phyloP scores from a whole-genome alignment of 2,888 invertebrate species.

The Globia sparganii region DNA sequence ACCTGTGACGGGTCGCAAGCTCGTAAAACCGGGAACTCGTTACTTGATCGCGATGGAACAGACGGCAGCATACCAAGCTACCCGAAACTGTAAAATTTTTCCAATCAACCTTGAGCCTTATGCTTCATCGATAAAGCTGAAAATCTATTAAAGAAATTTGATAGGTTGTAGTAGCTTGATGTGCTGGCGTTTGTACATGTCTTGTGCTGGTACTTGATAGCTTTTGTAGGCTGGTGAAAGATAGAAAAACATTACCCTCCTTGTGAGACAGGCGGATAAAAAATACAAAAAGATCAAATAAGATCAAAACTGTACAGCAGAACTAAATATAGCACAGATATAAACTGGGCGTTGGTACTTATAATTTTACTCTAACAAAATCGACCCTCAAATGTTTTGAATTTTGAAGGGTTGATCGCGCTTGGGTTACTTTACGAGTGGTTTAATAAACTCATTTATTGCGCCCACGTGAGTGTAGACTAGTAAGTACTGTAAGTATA shows the following conservation, averaged over 20 bases:
- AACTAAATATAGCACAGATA: constrained; percentile 4
- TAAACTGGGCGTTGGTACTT: constrained; percentile 10
- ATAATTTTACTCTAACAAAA: constrained; percentile 17
- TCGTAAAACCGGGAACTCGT: constrained; percentile 59
- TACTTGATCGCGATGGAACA: constrained; percentile 44
- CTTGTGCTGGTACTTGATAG: constrained; percentile 26
- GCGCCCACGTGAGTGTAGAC: neutral
- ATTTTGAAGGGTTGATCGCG: constrained; percentile 6
- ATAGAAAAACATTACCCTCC: constrained; percentile 26
- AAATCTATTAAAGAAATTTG: too few relatives aligned
- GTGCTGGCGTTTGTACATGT: too few relatives aligned
- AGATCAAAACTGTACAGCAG: neutral
- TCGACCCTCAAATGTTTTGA: constrained; percentile 15
- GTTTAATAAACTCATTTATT: constrained; percentile 12
- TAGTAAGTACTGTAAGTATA: neutral
- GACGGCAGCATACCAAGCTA: too few relatives aligned
- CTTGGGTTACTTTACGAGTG: constrained; percentile 11
- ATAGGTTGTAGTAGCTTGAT: too few relatives aligned
- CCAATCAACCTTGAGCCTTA: too few relatives aligned
- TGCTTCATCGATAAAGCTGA: too few relatives aligned
- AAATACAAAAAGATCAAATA: constrained; percentile 28
- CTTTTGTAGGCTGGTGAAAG: constrained; percentile 21
- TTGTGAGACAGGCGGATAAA: constrained; percentile 22
- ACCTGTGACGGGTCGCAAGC: constrained; percentile 48
- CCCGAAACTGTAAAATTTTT: too few relatives aligned